Conservation (phyloP, 1,140 invertebrate genomes). For the Bombus fervidus region DNA sequence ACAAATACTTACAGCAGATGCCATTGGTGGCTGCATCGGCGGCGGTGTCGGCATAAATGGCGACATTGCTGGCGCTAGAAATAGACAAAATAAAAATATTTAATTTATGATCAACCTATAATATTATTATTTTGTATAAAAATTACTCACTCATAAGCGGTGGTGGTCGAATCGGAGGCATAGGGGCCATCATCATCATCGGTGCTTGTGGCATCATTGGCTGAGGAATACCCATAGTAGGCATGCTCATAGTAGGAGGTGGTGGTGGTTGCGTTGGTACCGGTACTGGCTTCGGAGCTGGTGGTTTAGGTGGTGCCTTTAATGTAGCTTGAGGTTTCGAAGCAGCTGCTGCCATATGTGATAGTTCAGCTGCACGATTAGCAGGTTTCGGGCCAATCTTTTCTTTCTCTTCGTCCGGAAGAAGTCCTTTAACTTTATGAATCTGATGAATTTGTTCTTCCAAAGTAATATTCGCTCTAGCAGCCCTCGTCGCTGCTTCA, state of each 20-base stretch:
- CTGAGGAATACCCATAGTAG: slow-evolving; percentile 84
- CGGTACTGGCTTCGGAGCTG: slow-evolving; percentile 76
- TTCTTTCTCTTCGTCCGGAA: slow-evolving; percentile 97
- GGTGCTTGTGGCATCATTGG: slow-evolving; percentile 84
- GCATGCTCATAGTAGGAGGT: slow-evolving; percentile 79
- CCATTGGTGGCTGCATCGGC: slow-evolving; percentile 77
- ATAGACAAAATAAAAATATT: slow-evolving; percentile 60
- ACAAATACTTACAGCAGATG: slow-evolving; percentile 66
- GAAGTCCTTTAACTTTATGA: slow-evolving; percentile 95
- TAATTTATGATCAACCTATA: neutral
- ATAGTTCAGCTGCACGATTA: slow-evolving; percentile 76
- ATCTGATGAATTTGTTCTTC: slow-evolving; percentile 99
- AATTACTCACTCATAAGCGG: slow-evolving; percentile 84
- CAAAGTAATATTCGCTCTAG: slow-evolving; percentile 96
- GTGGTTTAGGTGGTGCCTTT: slow-evolving; percentile 80
- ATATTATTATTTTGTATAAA: neutral
- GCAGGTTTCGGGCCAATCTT: slow-evolving; percentile 93
- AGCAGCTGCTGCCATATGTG: slow-evolving; percentile 79
- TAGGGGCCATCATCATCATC: slow-evolving; percentile 87
- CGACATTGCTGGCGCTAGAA: slow-evolving; percentile 82
- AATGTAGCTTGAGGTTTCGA: slow-evolving; percentile 82
- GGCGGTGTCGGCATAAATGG: slow-evolving; percentile 81
- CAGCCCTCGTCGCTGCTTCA: slow-evolving; percentile 94
- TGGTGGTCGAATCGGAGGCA: slow-evolving; percentile 86
- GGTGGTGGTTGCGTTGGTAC: slow-evolving; percentile 76